Base-by-base conservation (phyloP, 30 jellyfish, hydroid and myxozoan species). In the Turritopsis rubra region DNA sequence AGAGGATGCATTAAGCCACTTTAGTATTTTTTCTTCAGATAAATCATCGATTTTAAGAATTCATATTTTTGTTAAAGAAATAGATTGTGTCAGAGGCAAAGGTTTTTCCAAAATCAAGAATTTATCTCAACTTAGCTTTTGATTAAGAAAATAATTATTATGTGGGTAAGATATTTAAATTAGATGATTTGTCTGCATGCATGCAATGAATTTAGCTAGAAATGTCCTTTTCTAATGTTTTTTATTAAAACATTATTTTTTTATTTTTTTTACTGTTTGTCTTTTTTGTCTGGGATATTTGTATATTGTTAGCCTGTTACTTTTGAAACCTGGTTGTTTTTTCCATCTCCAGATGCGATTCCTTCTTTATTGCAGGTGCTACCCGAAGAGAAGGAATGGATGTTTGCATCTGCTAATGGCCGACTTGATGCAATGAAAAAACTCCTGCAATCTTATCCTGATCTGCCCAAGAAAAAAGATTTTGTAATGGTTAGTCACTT, bases 371-470 rank as follows among this genome's bases (percentile, higher is more conserved):
- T 80, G 26, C 26, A 80, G 87, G 79, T 80, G 52, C 84, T 80
- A n/a, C 83, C 87, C 17, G 87, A 80, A 28, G 87, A 80, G 52
- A 90, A 86, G 83, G 76, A 53, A 52, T 90, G 97, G 97, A 72
- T 83, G 93, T 77, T 86, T 71, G 87, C 83, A 21, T 88, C 97
- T 20, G 72, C 95, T 1, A 54, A 75, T 19, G 88, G 97, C 66
- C 87, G 83, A 28, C 72, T 88, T 52, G 89, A 90, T 54, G 74
- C 75, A 21, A 78, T 90, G 16, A 88, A 88, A 54, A 71, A 83
- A 0, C 71, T 90, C 70, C 76, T 90, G 90, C 87, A 90, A 71
- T 29, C 54, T 52, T 79, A 86, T 53, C 97, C 97, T 18, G 83
- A 84, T 18, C 74, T 90, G 25, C 86, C 93, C 16, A 75, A 81